phyloP scores from a whole-genome alignment of 2,888 invertebrate genomes.

The Trachelus troglodyta region DNA sequence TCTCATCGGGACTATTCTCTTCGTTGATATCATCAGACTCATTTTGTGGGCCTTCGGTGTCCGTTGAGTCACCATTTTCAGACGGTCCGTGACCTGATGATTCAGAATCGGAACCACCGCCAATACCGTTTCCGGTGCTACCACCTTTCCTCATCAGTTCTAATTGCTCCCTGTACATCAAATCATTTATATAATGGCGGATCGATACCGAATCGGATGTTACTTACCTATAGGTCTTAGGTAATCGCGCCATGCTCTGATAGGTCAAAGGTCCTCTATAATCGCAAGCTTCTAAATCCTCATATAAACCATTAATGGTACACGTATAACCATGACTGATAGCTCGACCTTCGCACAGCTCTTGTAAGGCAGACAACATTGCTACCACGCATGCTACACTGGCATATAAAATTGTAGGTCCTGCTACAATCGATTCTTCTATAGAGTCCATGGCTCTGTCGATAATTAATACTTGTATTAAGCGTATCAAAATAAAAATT shows the following conservation, averaged over 20 bases:
- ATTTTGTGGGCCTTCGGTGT: conserved; percentile 60
- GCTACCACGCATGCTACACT: conserved; percentile 88
- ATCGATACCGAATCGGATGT: not conserved
- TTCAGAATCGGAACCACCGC: conserved; percentile 57
- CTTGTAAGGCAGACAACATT: conserved; percentile 84
- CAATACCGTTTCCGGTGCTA: conserved; percentile 38
- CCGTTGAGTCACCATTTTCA: conserved; percentile 60
- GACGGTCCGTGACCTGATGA: conserved; percentile 62
- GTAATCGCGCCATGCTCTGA: conserved; percentile 84
- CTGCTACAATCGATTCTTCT: conserved; percentile 90
- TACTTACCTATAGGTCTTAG: conserved; percentile 80
- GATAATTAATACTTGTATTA: not conserved
- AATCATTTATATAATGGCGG: conserved; percentile 1
- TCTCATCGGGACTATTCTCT: conserved; percentile 52
- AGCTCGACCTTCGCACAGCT: conserved; percentile 81
- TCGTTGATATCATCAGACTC: conserved; percentile 58
- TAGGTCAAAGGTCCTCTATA: conserved; percentile 88
- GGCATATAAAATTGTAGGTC: conserved; percentile 80
- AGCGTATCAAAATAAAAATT: not conserved
- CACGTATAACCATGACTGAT: conserved; percentile 70
- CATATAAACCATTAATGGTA: conserved; percentile 59
- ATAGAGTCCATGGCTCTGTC: conserved; percentile 89
- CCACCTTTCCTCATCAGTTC: conserved; percentile 63
- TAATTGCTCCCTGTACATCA: conserved; percentile 52
- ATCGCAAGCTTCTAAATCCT: conserved; percentile 69